A percentile compares a stretch with the other conserved stretches of the same genome.
phyloP scores from a whole-genome alignment of 2,888 invertebrate species.

The Malthinus flaveolus region DNA sequence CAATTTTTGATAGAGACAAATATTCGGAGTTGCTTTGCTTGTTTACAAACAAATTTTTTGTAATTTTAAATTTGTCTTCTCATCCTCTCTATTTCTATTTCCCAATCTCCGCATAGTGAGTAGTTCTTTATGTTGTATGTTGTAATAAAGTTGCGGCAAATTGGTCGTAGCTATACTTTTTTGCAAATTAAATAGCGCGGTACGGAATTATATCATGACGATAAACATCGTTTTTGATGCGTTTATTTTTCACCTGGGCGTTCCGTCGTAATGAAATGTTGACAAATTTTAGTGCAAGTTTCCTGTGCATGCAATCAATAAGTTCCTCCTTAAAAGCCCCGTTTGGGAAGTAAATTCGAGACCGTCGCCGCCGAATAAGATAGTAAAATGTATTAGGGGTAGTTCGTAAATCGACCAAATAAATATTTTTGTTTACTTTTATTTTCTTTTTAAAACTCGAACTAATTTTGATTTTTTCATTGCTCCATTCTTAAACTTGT shows the following conservation, averaged over 20 bases:
- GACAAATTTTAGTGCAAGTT: conserved; percentile 14
- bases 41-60: conserved; percentile 6
- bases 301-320: conserved; percentile 20
- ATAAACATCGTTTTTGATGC: too few relatives aligned
- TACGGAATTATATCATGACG: too few relatives aligned
- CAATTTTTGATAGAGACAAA: too few relatives aligned
- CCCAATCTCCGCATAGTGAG: conserved; percentile 5
- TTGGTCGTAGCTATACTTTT: background rate
- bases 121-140: conserved; percentile 6
- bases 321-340: conserved; percentile 16
- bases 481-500: too few relatives aligned
- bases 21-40: background rate
- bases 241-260: background rate
- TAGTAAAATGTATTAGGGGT: too few relatives aligned
- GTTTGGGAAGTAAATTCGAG: background rate
- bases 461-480: too few relatives aligned
- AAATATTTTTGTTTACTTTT: too few relatives aligned
- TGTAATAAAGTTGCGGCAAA: conserved; percentile 11
- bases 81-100: conserved; percentile 11
- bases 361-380: too few relatives aligned
- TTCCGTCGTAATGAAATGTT: conserved; percentile 12
- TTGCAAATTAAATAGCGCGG: too few relatives aligned
- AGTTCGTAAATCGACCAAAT: too few relatives aligned
- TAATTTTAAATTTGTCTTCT: conserved; percentile 15
- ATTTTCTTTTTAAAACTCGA: too few relatives aligned